phyloP scores from a whole-genome alignment of 2,888 invertebrate genomes.

The Hartigia nigra region DNA sequence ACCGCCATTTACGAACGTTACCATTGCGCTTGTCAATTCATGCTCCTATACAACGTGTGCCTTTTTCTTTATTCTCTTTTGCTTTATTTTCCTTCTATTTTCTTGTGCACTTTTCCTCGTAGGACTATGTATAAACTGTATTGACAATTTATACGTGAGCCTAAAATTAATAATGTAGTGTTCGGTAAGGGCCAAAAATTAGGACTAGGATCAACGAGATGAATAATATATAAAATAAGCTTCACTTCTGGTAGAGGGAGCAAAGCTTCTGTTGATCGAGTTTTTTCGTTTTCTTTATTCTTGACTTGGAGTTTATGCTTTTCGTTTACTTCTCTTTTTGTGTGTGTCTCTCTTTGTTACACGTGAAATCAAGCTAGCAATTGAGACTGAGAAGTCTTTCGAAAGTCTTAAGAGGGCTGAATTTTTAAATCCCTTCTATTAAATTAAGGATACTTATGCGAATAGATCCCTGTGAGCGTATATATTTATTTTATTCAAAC shows the following conservation, averaged over 20 bases:
- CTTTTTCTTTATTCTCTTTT: not conserved
- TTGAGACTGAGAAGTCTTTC: too few species aligned
- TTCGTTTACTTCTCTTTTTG: not conserved
- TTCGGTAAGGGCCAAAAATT: conserved; percentile 19
- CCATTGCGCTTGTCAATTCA: not conserved
- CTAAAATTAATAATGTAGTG: conserved; percentile 8
- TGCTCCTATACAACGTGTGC: not conserved
- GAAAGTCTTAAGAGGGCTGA: not conserved
- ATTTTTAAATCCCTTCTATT: not conserved
- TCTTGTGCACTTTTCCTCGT: not conserved
- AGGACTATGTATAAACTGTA: not conserved
- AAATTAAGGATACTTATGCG: not conserved
- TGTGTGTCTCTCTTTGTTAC: too few species aligned
- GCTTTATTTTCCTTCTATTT: not conserved
- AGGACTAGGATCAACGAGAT: conserved; percentile 9
- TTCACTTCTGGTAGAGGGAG: not conserved
- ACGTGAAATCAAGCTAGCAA: too few species aligned
- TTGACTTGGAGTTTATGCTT: not conserved
- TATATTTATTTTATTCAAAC: not conserved
- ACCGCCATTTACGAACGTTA: not conserved
- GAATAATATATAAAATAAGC: not conserved
- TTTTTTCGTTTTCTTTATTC: not conserved
- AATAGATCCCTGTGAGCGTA: not conserved
- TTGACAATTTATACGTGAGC: not conserved
- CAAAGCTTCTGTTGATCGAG: not conserved